Base-by-base conservation (phyloP, 2,797 vertebrate genomes). In the Cichlasoma orientale region DNA sequence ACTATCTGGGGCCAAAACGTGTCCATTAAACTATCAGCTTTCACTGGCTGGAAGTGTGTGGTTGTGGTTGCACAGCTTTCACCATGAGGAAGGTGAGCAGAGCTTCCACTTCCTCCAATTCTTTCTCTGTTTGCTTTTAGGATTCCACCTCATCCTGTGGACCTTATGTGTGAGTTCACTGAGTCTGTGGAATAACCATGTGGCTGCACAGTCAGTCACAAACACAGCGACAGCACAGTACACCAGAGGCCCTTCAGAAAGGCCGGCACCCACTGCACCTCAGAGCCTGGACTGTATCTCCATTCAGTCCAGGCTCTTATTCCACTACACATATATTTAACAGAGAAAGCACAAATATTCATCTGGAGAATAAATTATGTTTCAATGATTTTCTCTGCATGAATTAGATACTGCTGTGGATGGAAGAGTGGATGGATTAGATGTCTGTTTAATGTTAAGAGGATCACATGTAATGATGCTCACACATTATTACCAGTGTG, bases 51-150 rank as follows among this genome's bases (percentile, higher is more conserved):
- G 23, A 73, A 4, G 78, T 2, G 11, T 70, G 23, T 29, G 31
- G 74, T 69, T 2, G 2, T 33, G 8, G 14, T 23, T 19, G 4
- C 31, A 53, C 59, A 19, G 73, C 72, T 77, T 13, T 16, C 71
- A 44, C 18, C 21, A 57, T 55, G 78, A 82, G 88, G 84, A 83
- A 84, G 61, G 54, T 57, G 18, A 71, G 54, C 59, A 72, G 72
- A 56, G 77, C 71, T 52, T 77, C 66, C 56, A 74, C 83, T 91
- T 91, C 89, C 91, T 83, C 70, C 84, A 44, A 92, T 92, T 92
- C 88, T 88, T 73, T 73, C 21, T 19, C 9, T 82, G 80, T 85
- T 78, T 88, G 58, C 72, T 80, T 77, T 47, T 13, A 72, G 58
- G 79, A 71, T 38, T 77, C 66, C 71, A 4, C 36, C 71, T n/a